Evolutionary conservation across 2,888 invertebrate species (phyloP), one percentile per base, ranked within the genome.

Genomic region (Craniophora ligustri): DNA sequence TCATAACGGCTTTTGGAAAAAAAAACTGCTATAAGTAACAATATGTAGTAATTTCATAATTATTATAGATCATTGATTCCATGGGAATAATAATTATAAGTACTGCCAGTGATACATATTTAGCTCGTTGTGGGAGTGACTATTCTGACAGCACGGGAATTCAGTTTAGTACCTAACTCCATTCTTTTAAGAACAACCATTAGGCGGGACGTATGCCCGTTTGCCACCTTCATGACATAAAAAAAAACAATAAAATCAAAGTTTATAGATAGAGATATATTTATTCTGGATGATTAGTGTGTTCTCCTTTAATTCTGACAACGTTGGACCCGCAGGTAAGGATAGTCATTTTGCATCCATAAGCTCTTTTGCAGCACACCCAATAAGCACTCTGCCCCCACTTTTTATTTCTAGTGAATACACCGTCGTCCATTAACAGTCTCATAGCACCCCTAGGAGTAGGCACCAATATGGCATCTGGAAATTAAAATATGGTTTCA

Each of bases 331-430:
- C 54, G n/a, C 15, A 19, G 0, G 79, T 84, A 0, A 70, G 51
- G 3, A 81, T 61, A 3, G 74, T 80, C 3, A 71, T 74, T 13
- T 62, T 72, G 41, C 81, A 81, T 2, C 79, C 79, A 0, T 46
- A 2, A 0, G 11, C 8, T 19, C 40, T 65, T 16, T 47, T 64
- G 2, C 48, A 46, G 38, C 81, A 81, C 1, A 67, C 67, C 81
- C 81, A 81, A 34, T 72, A 65, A 1, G 53, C 47, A 4, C 44
- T 55, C 0, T 57, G 40, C 2, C 65, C 53, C 61, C 67, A 55
- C 5, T n/a, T 32, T 32, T 78, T 76, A 35, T 76, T 79, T 19
- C 64, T 72, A 3, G 54, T 50, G 11, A 68, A 79, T 3, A 61
- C 30, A 18, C 31, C 40, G 3, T 69, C 34, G 4, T 67, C 71